Evolutionary conservation across 1,140 invertebrate species (phyloP).

Genomic region (Homalodisca vitripennis): DNA sequence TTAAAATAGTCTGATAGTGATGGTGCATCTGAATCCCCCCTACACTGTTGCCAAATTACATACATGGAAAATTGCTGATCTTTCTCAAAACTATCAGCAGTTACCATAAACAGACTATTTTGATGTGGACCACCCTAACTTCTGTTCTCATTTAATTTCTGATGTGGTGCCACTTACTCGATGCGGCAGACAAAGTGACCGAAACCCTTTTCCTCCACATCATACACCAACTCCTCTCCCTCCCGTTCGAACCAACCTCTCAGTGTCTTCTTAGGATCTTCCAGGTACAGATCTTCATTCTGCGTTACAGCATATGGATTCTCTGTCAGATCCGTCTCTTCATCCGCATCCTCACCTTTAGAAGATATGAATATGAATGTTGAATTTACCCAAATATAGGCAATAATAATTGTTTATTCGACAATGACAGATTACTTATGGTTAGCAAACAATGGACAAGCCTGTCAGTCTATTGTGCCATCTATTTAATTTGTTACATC

Average conservation of each 20-base stretch:
- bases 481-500: too few relatives aligned
- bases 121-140: not conserved
- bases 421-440: too few relatives aligned
- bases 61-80: not conserved
- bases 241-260: conserved; percentile 94
- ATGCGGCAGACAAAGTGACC: conserved; percentile 73
- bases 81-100: not conserved
- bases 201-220: conserved; percentile 76
- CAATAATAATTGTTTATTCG: too few relatives aligned
- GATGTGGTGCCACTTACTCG: conserved; percentile 53
- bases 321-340: conserved; percentile 74
- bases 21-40: not conserved
- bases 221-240: conserved; percentile 75
- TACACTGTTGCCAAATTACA: not conserved
- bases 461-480: too few relatives aligned
- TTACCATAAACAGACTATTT: not conserved
- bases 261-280: conserved; percentile 94
- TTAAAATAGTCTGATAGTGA: not conserved
- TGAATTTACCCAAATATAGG: too few relatives aligned
- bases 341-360: conserved; percentile 81
- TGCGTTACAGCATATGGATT: conserved; percentile 79
- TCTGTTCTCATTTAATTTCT: conserved; percentile 27
- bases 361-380: too few relatives aligned
- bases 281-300: conserved; percentile 86
- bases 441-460: too few relatives aligned